Percentiles rank a stretch among this genome's conserved stretches.
phyloP scores from a whole-genome alignment of 2,113 vertebrate genomes.

The Pheucticus melanocephalus region DNA sequence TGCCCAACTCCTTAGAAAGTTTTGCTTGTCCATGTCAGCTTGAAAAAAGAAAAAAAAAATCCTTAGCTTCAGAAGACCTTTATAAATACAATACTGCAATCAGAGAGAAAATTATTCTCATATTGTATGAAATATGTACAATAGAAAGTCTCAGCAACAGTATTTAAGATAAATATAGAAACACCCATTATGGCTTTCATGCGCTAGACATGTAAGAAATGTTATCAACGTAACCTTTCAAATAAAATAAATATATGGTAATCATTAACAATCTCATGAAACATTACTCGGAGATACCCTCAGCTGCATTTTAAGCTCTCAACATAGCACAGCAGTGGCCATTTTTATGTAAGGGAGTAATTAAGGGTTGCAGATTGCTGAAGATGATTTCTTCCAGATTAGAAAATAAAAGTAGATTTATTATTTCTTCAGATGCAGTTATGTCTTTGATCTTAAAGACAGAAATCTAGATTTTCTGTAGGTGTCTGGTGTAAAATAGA shows the following conservation, averaged over 20 bases:
- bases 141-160: background rate
- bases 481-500: background rate
- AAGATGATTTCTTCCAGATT: background rate
- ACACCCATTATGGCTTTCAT: background rate
- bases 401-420: background rate
- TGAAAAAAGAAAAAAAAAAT: background rate
- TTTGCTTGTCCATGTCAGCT: background rate
- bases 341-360: background rate
- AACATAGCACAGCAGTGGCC: background rate
- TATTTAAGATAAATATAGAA: background rate
- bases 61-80: background rate
- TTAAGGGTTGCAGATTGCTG: background rate
- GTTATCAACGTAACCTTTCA: background rate
- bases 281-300: background rate
- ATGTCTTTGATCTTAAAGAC: background rate
- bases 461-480: background rate
- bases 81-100: background rate
- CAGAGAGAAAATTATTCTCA: background rate
- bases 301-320: background rate
- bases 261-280: background rate
- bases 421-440: background rate
- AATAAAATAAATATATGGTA: background rate
- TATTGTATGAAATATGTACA: background rate
- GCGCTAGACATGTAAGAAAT: background rate
- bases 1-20: background rate